Percentiles rank a stretch among this genome's conserved stretches.
Evolutionary conservation across 1,140 invertebrate species (phyloP).

Genomic region (Aphaenogaster rudis): DNA sequence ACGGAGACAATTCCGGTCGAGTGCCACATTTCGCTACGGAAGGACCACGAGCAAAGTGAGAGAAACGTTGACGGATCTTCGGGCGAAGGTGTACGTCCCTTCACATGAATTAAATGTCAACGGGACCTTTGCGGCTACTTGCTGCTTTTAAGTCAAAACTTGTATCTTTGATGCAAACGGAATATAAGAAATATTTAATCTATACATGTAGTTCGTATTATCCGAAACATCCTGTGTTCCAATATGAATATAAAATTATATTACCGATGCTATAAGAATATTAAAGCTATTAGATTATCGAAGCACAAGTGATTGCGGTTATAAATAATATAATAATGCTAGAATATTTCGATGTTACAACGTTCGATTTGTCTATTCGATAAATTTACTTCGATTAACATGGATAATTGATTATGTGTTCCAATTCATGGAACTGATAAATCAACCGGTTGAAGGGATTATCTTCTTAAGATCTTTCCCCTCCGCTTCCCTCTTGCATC

Average conservation of each 20-base stretch:
- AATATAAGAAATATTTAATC: neutral
- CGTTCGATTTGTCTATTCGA: neutral
- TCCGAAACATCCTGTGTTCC: neutral
- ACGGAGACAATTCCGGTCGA: slow-evolving; percentile 51
- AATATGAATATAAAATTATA: neutral
- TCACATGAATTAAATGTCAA: slow-evolving; percentile 37
- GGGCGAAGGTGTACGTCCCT: neutral
- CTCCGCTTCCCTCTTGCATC: slow-evolving; percentile 6
- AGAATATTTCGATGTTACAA: neutral
- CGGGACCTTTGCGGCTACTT: neutral
- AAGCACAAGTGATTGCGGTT: neutral
- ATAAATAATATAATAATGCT: slow-evolving; percentile 2
- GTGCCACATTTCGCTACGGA: slow-evolving; percentile 36
- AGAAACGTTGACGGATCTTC: slow-evolving; percentile 22
- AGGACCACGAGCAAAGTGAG: neutral
- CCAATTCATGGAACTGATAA: slow-evolving; percentile 64
- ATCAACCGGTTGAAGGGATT: slow-evolving; percentile 20
- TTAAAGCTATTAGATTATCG: neutral
- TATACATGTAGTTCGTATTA: neutral
- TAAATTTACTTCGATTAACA: slow-evolving; percentile 37
- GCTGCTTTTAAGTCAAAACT: slow-evolving; percentile 9
- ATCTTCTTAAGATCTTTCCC: slow-evolving; percentile 41
- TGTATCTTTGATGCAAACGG: neutral
- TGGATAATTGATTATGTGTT: slow-evolving; percentile 40
- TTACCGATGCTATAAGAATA: neutral